Evolutionary conservation across 2,797 vertebrate genomes (phyloP).

Genomic region (Erpetoichthys calabaricus): DNA sequence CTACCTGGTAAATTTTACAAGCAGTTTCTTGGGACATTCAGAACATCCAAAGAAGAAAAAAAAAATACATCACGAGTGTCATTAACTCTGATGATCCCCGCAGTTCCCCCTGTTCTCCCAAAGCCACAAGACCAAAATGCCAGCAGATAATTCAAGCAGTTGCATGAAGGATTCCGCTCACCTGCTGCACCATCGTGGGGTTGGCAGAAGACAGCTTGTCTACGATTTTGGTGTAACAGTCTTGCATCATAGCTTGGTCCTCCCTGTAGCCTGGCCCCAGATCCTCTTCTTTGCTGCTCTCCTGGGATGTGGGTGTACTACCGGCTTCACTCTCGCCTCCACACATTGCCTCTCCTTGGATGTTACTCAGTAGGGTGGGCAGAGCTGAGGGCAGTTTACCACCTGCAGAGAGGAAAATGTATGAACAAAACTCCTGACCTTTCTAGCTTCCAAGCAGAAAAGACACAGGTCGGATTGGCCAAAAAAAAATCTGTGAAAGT

Average conservation of each 20-base stretch:
- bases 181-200: conserved; percentile 97
- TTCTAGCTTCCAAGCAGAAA: too few relatives aligned
- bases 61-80: too few relatives aligned
- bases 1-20: too few relatives aligned
- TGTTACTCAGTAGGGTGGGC: conserved; percentile 81
- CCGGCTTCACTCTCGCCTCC: conserved; percentile 65
- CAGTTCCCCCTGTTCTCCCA: too few relatives aligned
- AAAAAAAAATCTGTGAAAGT: too few relatives aligned
- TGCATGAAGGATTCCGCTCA: conserved; percentile 22
- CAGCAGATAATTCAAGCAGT: too few relatives aligned
- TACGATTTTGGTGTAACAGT: conserved; percentile 97
- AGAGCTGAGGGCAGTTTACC: conserved; percentile 80
- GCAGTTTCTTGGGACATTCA: too few relatives aligned
- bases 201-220: conserved; percentile 86
- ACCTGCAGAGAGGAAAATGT: conserved; percentile 40
- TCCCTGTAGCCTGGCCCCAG: conserved; percentile 72
- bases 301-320: conserved; percentile 62
- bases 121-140: too few relatives aligned
- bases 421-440: not conserved
- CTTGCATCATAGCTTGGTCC: conserved; percentile 98
- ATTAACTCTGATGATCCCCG: too few relatives aligned
- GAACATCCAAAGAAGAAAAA: too few relatives aligned
- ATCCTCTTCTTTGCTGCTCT: conserved; percentile 65
- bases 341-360: conserved; percentile 72
- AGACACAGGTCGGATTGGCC: too few relatives aligned